Evolutionary conservation across 2,113 vertebrate species (phyloP).

Genomic region (Phalacrocorax carbo): DNA sequence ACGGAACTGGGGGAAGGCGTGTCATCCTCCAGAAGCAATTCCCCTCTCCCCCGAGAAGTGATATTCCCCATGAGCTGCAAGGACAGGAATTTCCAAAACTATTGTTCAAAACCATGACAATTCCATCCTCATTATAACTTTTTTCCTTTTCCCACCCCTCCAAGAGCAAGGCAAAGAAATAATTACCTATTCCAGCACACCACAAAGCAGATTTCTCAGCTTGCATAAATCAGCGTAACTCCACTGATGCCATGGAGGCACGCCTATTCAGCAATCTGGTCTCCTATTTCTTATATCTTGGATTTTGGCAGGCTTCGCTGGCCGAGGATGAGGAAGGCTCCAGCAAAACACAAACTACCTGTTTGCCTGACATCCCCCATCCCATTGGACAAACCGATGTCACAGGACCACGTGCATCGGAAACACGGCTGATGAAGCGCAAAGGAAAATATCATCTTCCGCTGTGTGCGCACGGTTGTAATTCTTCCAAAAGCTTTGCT

Average conservation of each 20-base stretch:
- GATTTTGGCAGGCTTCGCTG: background rate
- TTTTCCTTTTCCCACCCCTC: background rate
- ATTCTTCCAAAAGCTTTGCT: background rate
- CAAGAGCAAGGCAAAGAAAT: background rate
- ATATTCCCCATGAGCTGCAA: background rate
- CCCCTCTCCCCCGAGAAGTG: background rate
- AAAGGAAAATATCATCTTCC: background rate
- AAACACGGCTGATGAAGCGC: background rate
- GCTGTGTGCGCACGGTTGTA: background rate
- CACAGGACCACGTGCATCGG: accelerated
- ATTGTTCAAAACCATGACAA: background rate
- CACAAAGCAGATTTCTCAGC: background rate
- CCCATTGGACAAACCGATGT: background rate
- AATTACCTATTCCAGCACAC: background rate
- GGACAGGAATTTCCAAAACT: background rate
- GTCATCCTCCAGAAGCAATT: background rate
- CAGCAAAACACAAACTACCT: background rate
- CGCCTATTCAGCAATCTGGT: background rate
- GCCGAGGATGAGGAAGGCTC: background rate
- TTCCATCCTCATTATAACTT: background rate
- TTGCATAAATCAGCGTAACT: background rate
- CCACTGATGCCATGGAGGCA: accelerated
- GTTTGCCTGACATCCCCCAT: background rate
- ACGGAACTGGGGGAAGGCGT: background rate
- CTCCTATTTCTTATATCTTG: background rate